Evolutionary conservation across 2,113 vertebrate species (phyloP).

Genomic region (Passerina amoena): DNA sequence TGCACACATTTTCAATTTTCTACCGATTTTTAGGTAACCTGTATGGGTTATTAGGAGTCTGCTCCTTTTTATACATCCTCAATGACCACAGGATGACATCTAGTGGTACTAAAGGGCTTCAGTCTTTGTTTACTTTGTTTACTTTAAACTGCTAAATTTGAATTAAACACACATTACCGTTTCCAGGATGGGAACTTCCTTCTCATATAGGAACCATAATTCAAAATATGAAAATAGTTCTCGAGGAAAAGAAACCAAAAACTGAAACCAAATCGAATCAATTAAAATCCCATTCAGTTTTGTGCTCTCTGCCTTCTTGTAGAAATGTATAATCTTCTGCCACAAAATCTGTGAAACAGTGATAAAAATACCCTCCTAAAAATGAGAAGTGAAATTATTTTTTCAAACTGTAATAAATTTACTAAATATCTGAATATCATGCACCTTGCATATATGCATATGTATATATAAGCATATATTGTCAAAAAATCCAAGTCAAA

Average conservation of each 20-base stretch:
- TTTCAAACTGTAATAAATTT: neutral
- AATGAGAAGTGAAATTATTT: neutral
- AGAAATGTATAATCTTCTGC: neutral
- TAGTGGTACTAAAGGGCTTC: neutral
- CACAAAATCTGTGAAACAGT: neutral
- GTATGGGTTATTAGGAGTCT: neutral
- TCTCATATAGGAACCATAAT: neutral
- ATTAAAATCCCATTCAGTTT: neutral
- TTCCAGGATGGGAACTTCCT: neutral
- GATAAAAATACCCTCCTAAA: neutral
- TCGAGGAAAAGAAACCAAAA: neutral
- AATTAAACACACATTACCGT: neutral
- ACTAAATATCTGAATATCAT: neutral
- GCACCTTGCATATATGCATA: neutral
- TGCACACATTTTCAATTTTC: neutral
- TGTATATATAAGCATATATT: neutral
- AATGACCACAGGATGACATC: constrained; percentile 41
- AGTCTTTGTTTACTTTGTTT: neutral
- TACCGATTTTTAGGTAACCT: neutral
- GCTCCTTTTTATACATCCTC: neutral
- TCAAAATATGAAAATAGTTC: neutral
- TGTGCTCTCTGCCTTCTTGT: neutral
- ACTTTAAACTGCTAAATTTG: neutral
- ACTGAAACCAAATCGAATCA: neutral
- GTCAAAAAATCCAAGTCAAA: neutral